These are phyloP conservation scores for Bilobella aurantiaca DNA, from an alignment of 1,140 invertebrate genomes.

Conservation along the genomic window DNA sequence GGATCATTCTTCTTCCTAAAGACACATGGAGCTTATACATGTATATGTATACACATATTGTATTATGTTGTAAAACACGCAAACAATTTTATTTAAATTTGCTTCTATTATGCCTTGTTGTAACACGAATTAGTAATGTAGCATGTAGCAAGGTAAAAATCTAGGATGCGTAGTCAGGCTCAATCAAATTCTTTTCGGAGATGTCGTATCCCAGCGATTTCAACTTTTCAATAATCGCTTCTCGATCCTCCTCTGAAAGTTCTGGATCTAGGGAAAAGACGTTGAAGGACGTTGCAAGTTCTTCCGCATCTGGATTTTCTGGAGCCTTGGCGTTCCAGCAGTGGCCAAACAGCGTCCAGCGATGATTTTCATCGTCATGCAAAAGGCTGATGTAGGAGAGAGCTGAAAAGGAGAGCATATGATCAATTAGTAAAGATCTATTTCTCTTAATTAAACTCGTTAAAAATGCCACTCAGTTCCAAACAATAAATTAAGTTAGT, in stretches of 20 bases:
- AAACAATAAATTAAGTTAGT: too few relatives aligned
- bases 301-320: background rate
- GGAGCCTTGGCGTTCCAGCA: constrained; percentile 4
- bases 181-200: background rate
- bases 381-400: constrained; percentile 4
- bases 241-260: background rate
- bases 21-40: too few relatives aligned
- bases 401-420: background rate
- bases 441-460: too few relatives aligned
- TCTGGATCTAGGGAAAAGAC: background rate
- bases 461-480: too few relatives aligned
- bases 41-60: too few relatives aligned
- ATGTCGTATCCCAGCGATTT: background rate
- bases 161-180: constrained; percentile 5
- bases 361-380: background rate
- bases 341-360: constrained; percentile 1
- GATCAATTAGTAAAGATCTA: too few relatives aligned
- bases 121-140: background rate
- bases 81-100: background rate
- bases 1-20: too few relatives aligned
- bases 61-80: constrained; percentile 1
- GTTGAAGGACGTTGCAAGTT: background rate
- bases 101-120: background rate
- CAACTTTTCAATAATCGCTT: background rate
- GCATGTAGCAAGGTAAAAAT: too few relatives aligned